Evolutionary conservation across 1,140 invertebrate genomes (phyloP), one percentile per base, ranked within the genome.

Genomic region (Condylostylus longicornis): DNA sequence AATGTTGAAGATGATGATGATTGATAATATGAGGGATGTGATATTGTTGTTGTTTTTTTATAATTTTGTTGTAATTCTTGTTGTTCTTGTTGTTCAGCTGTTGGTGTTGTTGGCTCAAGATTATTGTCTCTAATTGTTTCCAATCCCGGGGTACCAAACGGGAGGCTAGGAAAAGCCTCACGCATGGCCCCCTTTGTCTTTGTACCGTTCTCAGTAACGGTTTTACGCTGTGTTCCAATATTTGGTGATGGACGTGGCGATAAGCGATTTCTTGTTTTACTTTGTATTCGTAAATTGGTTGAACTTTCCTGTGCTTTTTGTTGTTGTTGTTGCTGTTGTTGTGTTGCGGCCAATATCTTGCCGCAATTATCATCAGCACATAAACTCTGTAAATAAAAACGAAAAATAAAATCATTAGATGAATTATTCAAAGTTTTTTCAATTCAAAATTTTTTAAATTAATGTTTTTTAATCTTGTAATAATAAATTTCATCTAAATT

Each of bases 111-210:
- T 6, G 15, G 6, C 13, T 10, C 10, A 13, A 9, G 29, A 8
- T 10, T 17, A 13, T 10, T 31, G 15, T 10, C 29, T 31, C 10
- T 9, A 7, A 6, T 20, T 35, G 7, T 37, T 7, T 37, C 35
- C 15, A 28, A 27, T n/a, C 12, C 23, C 35, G 35, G 35, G 35
- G 35, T 18, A 27, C 35, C 35, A 37, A 37, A 37, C 35, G 35
- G 35, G 35, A 37, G 35, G 35, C 35, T 37, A 28, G 35, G 35
- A 18, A 37, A 37, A 37, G 35, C 35, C 35, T 37, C 35, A 37
- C 35, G 35, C 35, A 37, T 37, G 35, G 35, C 21, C 35, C 35
- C 35, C 35, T 37, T 37, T 13, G 5, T 14, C 18, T 37, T 37
- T 10, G 12, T 17, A 28, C 27, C 35, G 35, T 37, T 37, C 7